Base-by-base conservation (phyloP, 2,113 vertebrate species). In the Prionailurus bengalensis region DNA sequence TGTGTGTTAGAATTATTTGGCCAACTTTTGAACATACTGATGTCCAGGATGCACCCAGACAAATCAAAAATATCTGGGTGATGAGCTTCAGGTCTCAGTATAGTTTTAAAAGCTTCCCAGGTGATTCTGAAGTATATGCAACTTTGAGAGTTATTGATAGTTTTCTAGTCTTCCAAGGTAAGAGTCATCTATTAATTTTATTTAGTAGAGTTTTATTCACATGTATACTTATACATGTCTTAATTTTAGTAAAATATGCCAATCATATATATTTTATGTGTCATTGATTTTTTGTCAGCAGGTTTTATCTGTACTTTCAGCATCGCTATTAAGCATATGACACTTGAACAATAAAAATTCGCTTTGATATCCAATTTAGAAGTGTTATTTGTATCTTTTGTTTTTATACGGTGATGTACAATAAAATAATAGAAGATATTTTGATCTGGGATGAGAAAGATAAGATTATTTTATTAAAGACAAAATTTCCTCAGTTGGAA, bases 1-100 rank as follows among this genome's bases (percentile, higher is more conserved):
- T 66, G 21, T 92, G 39, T 55, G 29, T 65, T 85, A 76, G 23
- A 94, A 84, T 84, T 23, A 82, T 93, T 86, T 93, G 48, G 10
- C 31, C 63, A 93, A 88, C 11, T 82, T 87, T 65, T 48, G 76
- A 78, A n/a, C 39, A 90, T 84, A 71, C 31, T 51, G 4, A 31
- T 73, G n/a, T 51, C 53, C 29, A 39, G 19, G 27, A 78, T 1
- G 10, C 14, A 82, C 6, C 12, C 16, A 79, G 53, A 83, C 13
- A 63, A 87, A 90, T 63, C n/a, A 95, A 42, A 42, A 68, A 82
- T 65, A 65, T 53, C 5, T 29, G 7, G 10, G 55, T 92, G 16
- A 63, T 31, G 4, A 13, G 17, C 15, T 58, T 89, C n/a, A 89
- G 51, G 4, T 80, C 31, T 79, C 36, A 39, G 0, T 85, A 9